Evolutionary conservation across 1,140 invertebrate species (phyloP).

Genomic region (Platorchestia sp.): DNA sequence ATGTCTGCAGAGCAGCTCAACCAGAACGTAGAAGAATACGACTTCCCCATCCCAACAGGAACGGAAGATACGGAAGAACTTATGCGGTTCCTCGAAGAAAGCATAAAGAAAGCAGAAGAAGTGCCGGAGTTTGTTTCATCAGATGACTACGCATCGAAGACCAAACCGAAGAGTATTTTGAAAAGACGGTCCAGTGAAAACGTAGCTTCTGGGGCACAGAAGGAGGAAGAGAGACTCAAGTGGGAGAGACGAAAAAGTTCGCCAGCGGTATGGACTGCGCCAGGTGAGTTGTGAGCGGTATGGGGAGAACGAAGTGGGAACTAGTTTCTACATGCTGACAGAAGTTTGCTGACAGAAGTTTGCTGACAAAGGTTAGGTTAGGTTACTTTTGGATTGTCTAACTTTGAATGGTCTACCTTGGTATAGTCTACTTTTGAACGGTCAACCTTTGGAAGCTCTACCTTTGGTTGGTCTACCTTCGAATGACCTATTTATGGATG

Average conservation of each 20-base stretch:
- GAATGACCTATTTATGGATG: too few relatives aligned
- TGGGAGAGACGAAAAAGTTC: slow-evolving; percentile 62
- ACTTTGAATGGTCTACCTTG: too few relatives aligned
- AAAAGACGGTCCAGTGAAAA: slow-evolving; percentile 66
- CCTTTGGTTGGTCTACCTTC: too few relatives aligned
- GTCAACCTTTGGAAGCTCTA: too few relatives aligned
- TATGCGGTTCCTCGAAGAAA: slow-evolving; percentile 64
- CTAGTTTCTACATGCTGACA: too few relatives aligned
- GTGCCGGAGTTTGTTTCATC: slow-evolving; percentile 63
- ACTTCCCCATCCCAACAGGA: slow-evolving; percentile 66
- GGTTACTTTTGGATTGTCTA: too few relatives aligned
- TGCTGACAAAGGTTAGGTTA: too few relatives aligned
- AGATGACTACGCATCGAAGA: slow-evolving; percentile 51
- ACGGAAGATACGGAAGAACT: slow-evolving; percentile 65
- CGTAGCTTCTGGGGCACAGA: slow-evolving; percentile 60
- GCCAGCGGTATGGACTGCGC: slow-evolving; percentile 62
- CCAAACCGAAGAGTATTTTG: slow-evolving; percentile 66
- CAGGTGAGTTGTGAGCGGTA: slow-evolving; percentile 65
- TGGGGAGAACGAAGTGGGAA: too few relatives aligned
- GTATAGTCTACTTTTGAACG: too few relatives aligned
- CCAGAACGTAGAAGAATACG: slow-evolving; percentile 67
- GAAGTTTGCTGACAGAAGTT: too few relatives aligned
- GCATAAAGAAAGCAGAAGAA: slow-evolving; percentile 60
- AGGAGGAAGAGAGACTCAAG: slow-evolving; percentile 59
- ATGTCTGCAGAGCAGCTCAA: slow-evolving; percentile 67